Conservation (phyloP, 2,888 invertebrate genomes). For the Crioceris asparagi region DNA sequence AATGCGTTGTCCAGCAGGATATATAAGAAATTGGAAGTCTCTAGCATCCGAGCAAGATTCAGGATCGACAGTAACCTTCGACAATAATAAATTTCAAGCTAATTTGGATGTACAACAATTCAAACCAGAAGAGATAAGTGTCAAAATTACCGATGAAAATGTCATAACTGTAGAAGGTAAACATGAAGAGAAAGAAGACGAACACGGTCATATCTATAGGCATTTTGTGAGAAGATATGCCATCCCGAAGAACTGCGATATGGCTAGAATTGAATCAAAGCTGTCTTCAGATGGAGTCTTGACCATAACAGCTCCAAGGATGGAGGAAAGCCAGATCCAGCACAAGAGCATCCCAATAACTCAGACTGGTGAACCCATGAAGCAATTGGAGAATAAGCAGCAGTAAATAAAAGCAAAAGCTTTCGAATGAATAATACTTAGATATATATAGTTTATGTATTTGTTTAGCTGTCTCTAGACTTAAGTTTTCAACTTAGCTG, state of each 20-base stretch:
- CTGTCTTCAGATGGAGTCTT: conserved; percentile 70
- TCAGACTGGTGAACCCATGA: conserved; percentile 13
- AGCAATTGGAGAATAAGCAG: conserved; percentile 7
- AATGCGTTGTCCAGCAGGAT: conserved; percentile 14
- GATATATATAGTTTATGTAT: no score
- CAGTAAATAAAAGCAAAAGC: no score
- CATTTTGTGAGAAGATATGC: conserved; percentile 66
- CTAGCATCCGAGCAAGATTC: conserved; percentile 12
- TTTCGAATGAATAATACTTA: no score
- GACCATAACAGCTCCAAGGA: conserved; percentile 52
- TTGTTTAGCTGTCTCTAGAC: no score
- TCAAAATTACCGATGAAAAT: conserved; percentile 54
- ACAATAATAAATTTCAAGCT: conserved; percentile 58
- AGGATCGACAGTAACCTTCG: conserved; percentile 29
- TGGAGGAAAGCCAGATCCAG: conserved; percentile 8
- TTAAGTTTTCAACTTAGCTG: no score
- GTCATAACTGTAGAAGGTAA: conserved; percentile 65
- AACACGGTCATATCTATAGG: conserved; percentile 64
- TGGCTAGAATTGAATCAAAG: conserved; percentile 58
- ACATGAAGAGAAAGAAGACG: conserved; percentile 65
- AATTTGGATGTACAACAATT: conserved; percentile 69
- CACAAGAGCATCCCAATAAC: conserved; percentile 12
- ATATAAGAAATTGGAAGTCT: conserved; percentile 17
- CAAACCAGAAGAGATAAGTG: conserved; percentile 63
- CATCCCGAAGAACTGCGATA: conserved; percentile 63